Evolutionary conservation across 2,797 vertebrate species (phyloP).

Genomic region (Bovichtus variegatus): DNA sequence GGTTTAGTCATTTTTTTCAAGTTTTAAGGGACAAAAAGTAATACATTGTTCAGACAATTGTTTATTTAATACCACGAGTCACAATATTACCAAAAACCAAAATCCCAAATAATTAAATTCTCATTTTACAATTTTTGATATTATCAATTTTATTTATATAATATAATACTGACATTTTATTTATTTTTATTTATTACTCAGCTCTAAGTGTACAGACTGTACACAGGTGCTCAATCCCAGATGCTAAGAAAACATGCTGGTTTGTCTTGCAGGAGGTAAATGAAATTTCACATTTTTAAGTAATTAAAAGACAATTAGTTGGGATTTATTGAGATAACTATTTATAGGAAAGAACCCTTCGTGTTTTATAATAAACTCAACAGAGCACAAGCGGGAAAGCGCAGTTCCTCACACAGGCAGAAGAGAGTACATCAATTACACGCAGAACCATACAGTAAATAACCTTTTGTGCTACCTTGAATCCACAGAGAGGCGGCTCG

Average conservation of each 20-base stretch:
- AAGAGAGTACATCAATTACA: background rate
- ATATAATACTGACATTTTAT: too few species aligned
- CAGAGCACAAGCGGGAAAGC: background rate
- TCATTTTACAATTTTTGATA: background rate
- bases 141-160: too few species aligned
- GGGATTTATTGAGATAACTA: background rate
- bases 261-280: background rate
- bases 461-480: background rate
- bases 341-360: background rate
- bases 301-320: background rate
- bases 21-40: background rate
- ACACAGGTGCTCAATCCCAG: background rate
- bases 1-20: background rate
- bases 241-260: background rate
- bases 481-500: constrained; percentile 4
- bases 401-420: background rate
- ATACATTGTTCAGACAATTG: background rate
- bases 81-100: background rate
- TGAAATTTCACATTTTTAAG: background rate
- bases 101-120: background rate
- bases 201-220: background rate
- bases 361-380: background rate
- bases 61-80: background rate
- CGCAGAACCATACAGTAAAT: constrained; percentile 4
- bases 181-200: background rate